phyloP scores from a whole-genome alignment of 2,888 invertebrate genomes.

The Chymomyza amoena region DNA sequence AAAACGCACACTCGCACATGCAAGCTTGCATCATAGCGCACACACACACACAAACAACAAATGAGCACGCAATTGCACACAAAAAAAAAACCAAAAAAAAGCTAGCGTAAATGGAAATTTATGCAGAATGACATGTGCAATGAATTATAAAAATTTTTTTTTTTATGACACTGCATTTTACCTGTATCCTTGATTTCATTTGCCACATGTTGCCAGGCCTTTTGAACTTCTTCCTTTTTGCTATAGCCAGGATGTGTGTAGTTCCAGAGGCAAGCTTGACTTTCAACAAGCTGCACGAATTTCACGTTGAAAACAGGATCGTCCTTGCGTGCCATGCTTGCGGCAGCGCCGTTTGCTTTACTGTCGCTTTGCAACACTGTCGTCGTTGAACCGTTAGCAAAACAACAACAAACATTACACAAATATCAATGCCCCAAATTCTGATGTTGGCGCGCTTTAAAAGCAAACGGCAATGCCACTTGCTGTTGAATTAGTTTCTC shows the following conservation, averaged over 20 bases:
- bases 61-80: conserved; percentile 10
- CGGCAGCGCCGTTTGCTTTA: conserved; percentile 16
- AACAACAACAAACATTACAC: neutral
- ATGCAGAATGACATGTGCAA: neutral
- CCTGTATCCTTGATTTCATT: conserved; percentile 77
- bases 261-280: conserved; percentile 74
- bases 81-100: conserved; percentile 23
- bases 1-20: conserved; percentile 19
- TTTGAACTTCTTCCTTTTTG: conserved; percentile 76
- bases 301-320: conserved; percentile 77
- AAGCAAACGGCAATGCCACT: neutral
- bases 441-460: conserved; percentile 3
- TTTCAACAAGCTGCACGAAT: conserved; percentile 75
- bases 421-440: conserved; percentile 5
- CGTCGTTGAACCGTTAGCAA: conserved; percentile 6
- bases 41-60: conserved; percentile 19
- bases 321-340: conserved; percentile 74
- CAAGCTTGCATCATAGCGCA: conserved; percentile 67
- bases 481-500: neutral
- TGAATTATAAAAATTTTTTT: neutral
- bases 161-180: conserved; percentile 36
- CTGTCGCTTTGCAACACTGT: conserved; percentile 40
- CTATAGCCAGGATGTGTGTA: conserved; percentile 75
- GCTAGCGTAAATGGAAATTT: neutral
- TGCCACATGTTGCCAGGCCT: conserved; percentile 76